phyloP scores from a whole-genome alignment of 2,797 vertebrate species.

The Sternotherus odoratus region DNA sequence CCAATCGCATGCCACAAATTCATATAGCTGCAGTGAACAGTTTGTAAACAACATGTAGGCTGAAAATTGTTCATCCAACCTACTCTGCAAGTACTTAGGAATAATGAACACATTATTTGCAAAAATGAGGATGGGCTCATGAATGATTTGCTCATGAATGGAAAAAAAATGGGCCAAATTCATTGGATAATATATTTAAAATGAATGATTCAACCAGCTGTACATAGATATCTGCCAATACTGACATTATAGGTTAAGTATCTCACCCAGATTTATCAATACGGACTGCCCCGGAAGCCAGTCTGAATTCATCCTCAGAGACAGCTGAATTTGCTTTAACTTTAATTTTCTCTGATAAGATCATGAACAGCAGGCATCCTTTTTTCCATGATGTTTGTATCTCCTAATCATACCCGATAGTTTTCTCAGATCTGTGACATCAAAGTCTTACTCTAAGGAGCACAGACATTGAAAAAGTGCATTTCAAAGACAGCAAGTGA shows the following conservation, averaged over 20 bases:
- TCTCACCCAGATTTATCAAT: not conserved
- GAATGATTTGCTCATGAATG: not conserved
- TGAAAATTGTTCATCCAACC: not conserved
- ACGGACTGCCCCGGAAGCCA: constrained; percentile 50
- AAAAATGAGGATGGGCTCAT: not conserved
- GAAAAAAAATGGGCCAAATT: not conserved
- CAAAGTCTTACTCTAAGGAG: constrained; percentile 49
- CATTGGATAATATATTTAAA: constrained; percentile 1
- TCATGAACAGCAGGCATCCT: not conserved
- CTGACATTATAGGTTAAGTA: not conserved
- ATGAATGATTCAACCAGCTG: not conserved
- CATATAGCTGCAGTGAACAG: not conserved
- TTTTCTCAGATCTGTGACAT: constrained; percentile 55
- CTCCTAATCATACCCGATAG: not conserved
- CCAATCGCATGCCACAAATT: not conserved
- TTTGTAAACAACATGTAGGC: not conserved
- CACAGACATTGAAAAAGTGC: constrained; percentile 38
- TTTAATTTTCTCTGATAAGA: constrained; percentile 42
- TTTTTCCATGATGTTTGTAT: not conserved
- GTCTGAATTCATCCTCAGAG: constrained; percentile 43
- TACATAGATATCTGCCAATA: not conserved
- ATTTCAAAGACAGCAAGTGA: constrained; percentile 40
- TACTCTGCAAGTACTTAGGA: not conserved
- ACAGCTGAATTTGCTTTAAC: not conserved
- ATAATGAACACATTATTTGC: not conserved